Percentiles rank a stretch among this genome's conserved stretches.
Evolutionary conservation across 2,888 invertebrate genomes (phyloP).

Genomic region (Phyto melanocephala): DNA sequence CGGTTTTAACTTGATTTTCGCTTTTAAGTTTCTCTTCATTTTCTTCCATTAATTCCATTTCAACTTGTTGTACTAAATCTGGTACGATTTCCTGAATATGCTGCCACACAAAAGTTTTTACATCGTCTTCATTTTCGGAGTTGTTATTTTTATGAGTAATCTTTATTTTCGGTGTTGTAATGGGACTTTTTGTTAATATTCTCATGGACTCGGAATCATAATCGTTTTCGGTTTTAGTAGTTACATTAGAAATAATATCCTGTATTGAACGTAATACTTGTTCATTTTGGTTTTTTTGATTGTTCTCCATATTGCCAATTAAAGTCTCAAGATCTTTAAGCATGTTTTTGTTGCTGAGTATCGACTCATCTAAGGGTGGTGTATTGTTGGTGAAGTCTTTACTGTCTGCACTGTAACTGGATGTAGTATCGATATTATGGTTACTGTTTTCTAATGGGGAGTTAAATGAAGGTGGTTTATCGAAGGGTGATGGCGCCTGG

Average conservation of each 20-base stretch:
- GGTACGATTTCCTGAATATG: conserved; percentile 79
- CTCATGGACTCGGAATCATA: conserved; percentile 74
- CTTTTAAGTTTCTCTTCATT: conserved; percentile 18
- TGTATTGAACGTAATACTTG: conserved; percentile 75
- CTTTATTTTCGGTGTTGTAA: conserved; percentile 68
- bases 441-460: conserved; percentile 48
- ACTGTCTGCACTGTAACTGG: conserved; percentile 66
- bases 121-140: conserved; percentile 70
- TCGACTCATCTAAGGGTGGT: conserved; percentile 69
- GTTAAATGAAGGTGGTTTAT: conserved; percentile 48
- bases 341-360: conserved; percentile 71
- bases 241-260: conserved; percentile 74
- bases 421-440: conserved; percentile 60
- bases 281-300: conserved; percentile 77
- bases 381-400: conserved; percentile 68
- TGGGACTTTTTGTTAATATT: conserved; percentile 78
- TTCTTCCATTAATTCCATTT: conserved; percentile 74
- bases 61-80: conserved; percentile 78
- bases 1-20: not conserved
- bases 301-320: conserved; percentile 78
- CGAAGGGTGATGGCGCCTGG: conserved; percentile 55
- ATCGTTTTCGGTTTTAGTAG: conserved; percentile 70
- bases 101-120: conserved; percentile 78
- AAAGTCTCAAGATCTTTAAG: conserved; percentile 78
- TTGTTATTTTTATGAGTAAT: conserved; percentile 40